Conservation (phyloP, 2,113 vertebrate genomes). For the Melanerpes formicivorus region DNA sequence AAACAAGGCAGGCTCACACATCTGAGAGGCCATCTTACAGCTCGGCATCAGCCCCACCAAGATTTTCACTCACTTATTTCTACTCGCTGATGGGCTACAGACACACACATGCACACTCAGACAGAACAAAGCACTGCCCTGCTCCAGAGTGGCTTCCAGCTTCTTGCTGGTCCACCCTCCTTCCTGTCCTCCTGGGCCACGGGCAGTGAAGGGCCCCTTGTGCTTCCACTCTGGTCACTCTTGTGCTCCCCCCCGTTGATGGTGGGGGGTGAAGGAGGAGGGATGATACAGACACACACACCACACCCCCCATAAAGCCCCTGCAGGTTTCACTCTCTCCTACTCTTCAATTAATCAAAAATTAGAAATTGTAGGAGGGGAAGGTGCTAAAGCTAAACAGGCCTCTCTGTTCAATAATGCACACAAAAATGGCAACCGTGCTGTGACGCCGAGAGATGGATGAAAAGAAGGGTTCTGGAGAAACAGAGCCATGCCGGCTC, state of each 20-base stretch:
- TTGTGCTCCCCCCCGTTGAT: neutral
- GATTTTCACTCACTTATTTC: neutral
- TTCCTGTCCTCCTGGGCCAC: neutral
- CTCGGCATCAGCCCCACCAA: neutral
- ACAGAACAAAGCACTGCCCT: neutral
- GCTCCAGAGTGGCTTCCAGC: neutral
- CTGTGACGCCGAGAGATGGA: neutral
- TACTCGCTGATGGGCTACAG: neutral
- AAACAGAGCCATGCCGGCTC: neutral
- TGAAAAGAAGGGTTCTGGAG: slow-evolving; percentile 7
- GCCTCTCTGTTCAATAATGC: neutral
- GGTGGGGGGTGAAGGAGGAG: fast-evolving
- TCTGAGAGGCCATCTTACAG: slow-evolving; percentile 55
- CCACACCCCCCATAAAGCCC: neutral
- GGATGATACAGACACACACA: too few relatives aligned
- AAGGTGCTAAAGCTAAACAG: neutral
- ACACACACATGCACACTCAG: neutral
- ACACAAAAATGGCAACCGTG: slow-evolving; percentile 26
- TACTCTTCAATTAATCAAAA: neutral
- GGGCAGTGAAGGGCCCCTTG: neutral
- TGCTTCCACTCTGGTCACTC: neutral
- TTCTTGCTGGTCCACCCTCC: neutral
- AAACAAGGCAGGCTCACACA: slow-evolving; percentile 5
- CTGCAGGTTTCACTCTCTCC: neutral
- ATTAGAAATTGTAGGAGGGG: neutral